A percentile compares a stretch with the other conserved stretches of the same genome.
Conservation (phyloP, 2,113 vertebrate genomes). For the Otolemur garnettii region DNA sequence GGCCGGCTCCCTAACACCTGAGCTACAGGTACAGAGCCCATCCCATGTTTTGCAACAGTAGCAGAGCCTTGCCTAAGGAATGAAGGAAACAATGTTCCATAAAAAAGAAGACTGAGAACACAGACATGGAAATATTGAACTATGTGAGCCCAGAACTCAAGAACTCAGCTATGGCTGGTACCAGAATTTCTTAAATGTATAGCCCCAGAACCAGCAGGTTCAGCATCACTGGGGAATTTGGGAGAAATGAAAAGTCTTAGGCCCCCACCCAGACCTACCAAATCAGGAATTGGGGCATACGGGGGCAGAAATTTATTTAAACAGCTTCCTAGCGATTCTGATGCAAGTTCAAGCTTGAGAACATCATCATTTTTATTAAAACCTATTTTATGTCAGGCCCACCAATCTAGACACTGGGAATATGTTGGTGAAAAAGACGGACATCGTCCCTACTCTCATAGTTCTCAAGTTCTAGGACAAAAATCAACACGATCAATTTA, state of each 20-base stretch:
- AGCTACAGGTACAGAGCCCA: neutral
- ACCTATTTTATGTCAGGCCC: neutral
- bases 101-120: neutral
- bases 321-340: neutral
- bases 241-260: neutral
- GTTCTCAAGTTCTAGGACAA: neutral
- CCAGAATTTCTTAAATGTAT: slow-evolving; percentile 23
- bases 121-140: neutral
- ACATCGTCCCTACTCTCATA: neutral
- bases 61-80: neutral
- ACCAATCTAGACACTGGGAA: neutral
- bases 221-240: neutral
- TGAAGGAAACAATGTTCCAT: slow-evolving; percentile 25
- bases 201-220: neutral
- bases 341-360: slow-evolving; percentile 23
- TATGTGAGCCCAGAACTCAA: neutral
- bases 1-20: too few species aligned
- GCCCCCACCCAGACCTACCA: neutral
- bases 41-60: neutral
- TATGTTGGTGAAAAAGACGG: neutral
- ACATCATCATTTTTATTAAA: neutral
- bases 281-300: neutral
- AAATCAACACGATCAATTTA: neutral
- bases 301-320: neutral
- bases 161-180: neutral